These are phyloP conservation scores for Phymastichus coffea DNA, from an alignment of 1,140 invertebrate genomes.

Conservation along the genomic window DNA sequence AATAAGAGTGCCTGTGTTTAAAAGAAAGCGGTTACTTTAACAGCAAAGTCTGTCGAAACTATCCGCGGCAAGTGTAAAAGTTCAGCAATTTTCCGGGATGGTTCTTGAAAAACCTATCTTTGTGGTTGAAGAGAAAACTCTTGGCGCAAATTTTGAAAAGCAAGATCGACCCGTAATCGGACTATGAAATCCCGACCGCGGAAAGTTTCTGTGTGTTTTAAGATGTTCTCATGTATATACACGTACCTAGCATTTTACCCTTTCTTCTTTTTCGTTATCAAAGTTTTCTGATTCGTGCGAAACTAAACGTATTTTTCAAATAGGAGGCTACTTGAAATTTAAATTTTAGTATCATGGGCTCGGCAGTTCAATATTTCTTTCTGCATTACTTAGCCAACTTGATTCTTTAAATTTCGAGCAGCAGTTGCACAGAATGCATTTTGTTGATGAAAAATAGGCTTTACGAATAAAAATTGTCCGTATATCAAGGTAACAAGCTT, in stretches of 20 bases:
- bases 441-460: too few relatives aligned
- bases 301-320: neutral
- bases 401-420: too few relatives aligned
- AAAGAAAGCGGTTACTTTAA: too few relatives aligned
- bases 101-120: conserved; percentile 6
- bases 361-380: too few relatives aligned
- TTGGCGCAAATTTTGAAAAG: neutral
- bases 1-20: too few relatives aligned
- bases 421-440: too few relatives aligned
- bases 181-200: neutral
- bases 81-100: conserved; percentile 2
- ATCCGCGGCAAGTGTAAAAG: neutral
- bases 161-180: neutral
- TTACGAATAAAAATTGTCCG: too few relatives aligned
- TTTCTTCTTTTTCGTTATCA: neutral
- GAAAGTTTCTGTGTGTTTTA: conserved; percentile 3
- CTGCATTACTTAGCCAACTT: too few relatives aligned
- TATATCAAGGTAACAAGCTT: too few relatives aligned
- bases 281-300: neutral
- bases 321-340: neutral
- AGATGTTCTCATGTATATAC: too few relatives aligned
- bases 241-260: neutral
- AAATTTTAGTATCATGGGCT: too few relatives aligned
- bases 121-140: neutral
- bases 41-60: too few relatives aligned